These are phyloP conservation scores for Gymnoscelis rufifasciata DNA, from an alignment of 2,888 invertebrate species.

Conservation along the genomic window DNA sequence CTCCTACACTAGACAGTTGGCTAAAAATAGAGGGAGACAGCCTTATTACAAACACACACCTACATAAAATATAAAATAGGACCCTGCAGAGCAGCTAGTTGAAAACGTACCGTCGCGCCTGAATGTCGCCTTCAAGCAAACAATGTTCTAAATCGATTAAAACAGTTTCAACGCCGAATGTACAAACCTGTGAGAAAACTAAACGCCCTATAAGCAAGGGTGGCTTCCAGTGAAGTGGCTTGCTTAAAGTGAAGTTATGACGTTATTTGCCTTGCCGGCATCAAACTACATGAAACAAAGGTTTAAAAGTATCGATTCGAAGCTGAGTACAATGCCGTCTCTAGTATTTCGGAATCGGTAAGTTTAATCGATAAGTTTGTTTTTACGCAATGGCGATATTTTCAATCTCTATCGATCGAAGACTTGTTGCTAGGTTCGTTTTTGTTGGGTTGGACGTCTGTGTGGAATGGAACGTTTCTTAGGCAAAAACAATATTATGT, in stretches of 20 bases:
- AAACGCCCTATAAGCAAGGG: conserved; percentile 49
- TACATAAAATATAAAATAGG: no score
- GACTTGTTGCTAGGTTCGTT: conserved; percentile 40
- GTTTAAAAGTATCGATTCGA: conserved; percentile 66
- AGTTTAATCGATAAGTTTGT: conserved; percentile 51
- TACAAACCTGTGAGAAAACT: conserved; percentile 49
- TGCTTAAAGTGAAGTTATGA: conserved; percentile 71
- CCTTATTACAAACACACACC: conserved; percentile 37
- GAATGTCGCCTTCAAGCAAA: conserved; percentile 62
- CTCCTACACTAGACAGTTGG: conserved; percentile 29
- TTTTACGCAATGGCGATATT: conserved; percentile 42
- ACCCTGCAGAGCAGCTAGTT: conserved; percentile 55
- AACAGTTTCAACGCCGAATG: conserved; percentile 39
- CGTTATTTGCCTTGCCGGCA: conserved; percentile 74
- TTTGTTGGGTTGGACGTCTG: conserved; percentile 21
- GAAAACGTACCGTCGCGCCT: conserved; percentile 47
- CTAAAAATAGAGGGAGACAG: conserved; percentile 49
- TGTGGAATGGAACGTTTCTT: conserved; percentile 38
- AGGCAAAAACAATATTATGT: neutral
- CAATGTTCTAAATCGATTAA: conserved; percentile 38
- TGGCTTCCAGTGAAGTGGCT: conserved; percentile 52
- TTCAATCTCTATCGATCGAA: conserved; percentile 41
- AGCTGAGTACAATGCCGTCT: conserved; percentile 78
- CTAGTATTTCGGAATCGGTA: conserved; percentile 82
- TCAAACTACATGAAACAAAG: conserved; percentile 70